Evolutionary conservation across 2,888 invertebrate species (phyloP).

Genomic region (Apotomis capreana): DNA sequence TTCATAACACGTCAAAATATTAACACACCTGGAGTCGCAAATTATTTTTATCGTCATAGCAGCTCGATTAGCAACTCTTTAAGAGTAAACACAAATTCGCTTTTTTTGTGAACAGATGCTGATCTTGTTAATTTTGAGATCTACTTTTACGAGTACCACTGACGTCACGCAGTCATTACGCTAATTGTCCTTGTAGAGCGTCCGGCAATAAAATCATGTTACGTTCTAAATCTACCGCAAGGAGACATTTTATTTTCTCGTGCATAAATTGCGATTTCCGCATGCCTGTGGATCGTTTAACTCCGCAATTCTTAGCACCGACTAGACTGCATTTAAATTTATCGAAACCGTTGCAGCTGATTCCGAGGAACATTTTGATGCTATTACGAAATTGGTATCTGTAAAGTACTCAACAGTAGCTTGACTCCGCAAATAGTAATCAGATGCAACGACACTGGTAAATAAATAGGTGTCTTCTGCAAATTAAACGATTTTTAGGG

Average conservation of each 20-base stretch:
- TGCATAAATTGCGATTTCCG: conserved; percentile 42
- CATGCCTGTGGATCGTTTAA: conserved; percentile 41
- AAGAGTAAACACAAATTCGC: not conserved
- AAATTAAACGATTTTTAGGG: too few relatives aligned
- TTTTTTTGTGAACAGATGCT: not conserved
- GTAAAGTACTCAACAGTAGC: too few relatives aligned
- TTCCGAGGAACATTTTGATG: conserved; percentile 20
- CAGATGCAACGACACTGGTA: too few relatives aligned
- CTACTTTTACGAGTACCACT: not conserved
- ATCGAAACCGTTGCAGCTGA: conserved; percentile 53
- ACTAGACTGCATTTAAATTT: conserved; percentile 47
- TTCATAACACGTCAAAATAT: not conserved
- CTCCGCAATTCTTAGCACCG: conserved; percentile 45
- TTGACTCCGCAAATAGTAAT: too few relatives aligned
- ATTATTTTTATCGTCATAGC: not conserved
- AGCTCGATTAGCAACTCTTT: not conserved
- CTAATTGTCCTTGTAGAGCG: conserved; percentile 18
- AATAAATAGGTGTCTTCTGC: too few relatives aligned
- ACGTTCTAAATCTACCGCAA: conserved; percentile 26
- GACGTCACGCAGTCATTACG: conserved; percentile 13
- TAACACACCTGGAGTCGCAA: not conserved
- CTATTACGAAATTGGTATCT: too few relatives aligned
- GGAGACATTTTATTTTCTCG: conserved; percentile 33
- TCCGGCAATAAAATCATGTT: conserved; percentile 26
- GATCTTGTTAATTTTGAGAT: not conserved